Conservation (phyloP, 37 sponge, comb jelly and placozoan species). For the Theonella swinhoei region DNA sequence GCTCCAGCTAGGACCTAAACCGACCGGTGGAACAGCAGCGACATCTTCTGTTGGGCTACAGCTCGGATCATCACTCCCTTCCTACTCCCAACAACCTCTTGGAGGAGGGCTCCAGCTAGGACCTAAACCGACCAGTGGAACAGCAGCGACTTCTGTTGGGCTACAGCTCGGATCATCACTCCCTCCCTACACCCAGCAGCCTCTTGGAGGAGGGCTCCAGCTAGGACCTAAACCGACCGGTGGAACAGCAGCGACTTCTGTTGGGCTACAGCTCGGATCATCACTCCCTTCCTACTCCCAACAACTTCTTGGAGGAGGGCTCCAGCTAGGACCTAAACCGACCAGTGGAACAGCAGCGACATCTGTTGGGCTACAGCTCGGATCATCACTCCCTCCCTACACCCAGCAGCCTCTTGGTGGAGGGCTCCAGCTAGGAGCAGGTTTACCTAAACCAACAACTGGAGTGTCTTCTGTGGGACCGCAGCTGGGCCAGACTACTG, state of each 20-base stretch:
- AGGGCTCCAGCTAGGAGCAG: constrained; percentile 38
- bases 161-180: background rate
- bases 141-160: too few species aligned
- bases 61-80: background rate
- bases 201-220: background rate
- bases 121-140: background rate
- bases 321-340: constrained; percentile 1
- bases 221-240: background rate
- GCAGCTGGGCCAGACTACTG: background rate
- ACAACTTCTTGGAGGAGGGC: constrained; percentile 1
- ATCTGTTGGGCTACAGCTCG: constrained; percentile 16
- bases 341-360: too few species aligned
- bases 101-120: constrained; percentile 9
- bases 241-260: background rate
- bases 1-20: constrained; percentile 1
- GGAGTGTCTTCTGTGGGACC: constrained; percentile 27
- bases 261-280: background rate
- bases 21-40: background rate
- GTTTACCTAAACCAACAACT: background rate
- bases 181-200: too few species aligned
- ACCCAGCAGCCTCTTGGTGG: constrained; percentile 5
- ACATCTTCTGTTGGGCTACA: constrained; percentile 11
- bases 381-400: too few species aligned
- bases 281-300: background rate
- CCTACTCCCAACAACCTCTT: too few species aligned